Conservation (phyloP, 2,888 invertebrate genomes). For the Drosophila ustulata region DNA sequence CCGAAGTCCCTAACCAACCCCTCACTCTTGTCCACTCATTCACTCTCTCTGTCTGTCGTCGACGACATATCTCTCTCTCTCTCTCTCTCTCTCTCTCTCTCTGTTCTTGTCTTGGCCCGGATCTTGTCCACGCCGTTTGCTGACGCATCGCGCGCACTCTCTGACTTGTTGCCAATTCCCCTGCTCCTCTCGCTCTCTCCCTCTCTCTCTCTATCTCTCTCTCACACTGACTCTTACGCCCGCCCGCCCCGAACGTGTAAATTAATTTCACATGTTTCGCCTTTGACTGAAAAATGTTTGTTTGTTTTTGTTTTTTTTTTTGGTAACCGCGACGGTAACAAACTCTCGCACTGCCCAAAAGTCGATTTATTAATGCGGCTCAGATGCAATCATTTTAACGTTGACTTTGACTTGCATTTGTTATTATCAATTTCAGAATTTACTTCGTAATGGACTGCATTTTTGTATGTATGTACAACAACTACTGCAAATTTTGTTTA, state of each 20-base stretch:
- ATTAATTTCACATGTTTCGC: slow-evolving; percentile 79
- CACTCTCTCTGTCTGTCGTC: background rate
- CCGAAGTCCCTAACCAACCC: background rate
- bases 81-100: background rate
- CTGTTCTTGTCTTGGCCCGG: slow-evolving; percentile 35
- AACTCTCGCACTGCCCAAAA: too few relatives aligned
- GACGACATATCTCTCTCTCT: background rate
- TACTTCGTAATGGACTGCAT: too few relatives aligned
- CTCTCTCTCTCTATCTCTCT: background rate
- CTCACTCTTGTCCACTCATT: background rate
- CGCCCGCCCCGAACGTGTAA: slow-evolving; percentile 61
- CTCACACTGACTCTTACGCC: slow-evolving; percentile 1
- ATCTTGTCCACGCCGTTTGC: slow-evolving; percentile 37
- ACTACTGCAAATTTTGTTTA: too few relatives aligned
- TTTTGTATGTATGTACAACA: too few relatives aligned
- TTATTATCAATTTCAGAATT: too few relatives aligned
- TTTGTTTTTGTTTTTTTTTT: background rate
- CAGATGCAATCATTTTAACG: too few relatives aligned
- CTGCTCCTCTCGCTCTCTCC: background rate
- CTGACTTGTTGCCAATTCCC: slow-evolving; percentile 40
- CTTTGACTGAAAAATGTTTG: slow-evolving; percentile 34
- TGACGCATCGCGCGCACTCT: slow-evolving; percentile 64
- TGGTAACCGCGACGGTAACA: slow-evolving; percentile 3
- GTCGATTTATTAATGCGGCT: too few relatives aligned
- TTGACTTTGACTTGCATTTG: too few relatives aligned